Evolutionary conservation across 1,140 invertebrate species (phyloP), one percentile per base, ranked within the genome.

Genomic region (Dreissena polymorpha): DNA sequence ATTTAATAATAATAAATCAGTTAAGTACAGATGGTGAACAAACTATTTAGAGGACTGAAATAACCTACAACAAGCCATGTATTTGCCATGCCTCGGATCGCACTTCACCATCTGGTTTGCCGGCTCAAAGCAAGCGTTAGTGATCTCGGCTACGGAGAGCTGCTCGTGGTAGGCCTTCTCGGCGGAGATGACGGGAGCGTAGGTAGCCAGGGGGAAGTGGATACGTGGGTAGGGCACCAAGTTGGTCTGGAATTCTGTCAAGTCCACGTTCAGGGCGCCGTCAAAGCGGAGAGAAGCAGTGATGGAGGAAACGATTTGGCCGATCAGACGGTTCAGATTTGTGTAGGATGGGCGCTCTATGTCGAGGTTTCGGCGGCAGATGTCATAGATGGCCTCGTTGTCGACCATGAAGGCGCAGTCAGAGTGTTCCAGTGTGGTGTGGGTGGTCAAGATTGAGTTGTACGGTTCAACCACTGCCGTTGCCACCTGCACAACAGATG

Each of bases 41-140:
- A 39, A 39, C 39, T 39, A 39, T 39, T 39, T 2, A 39, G 39
- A 39, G 2, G 39, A 39, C 2, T 39, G 2, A 39, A 39, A 39
- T 39, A 8, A 39, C 39, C 3, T 39, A 39, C 39, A 39, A 39
- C 39, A 39, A 39, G 39, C 39, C 39, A 39, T 39, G 39, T 39
- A 39, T 39, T 39, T 39, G 2, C 39, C 39, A 39, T 39, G 39
- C 39, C 39, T 39, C 2, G 97, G 96, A 92, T 89, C 88, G 69
- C 88, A 97, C 93, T 97, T 97, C 16, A 97, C 96, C 96, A 97
- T 97, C 94, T 97, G 96, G 93, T 97, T 97, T 86, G 95, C 95
- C 39, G 96, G 96, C 92, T 97, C 96, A 92, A 97, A 97, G 92
- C 96, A 97, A 18, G 96, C 88, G 91, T 96, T 97, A 89, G 97